These are phyloP conservation scores for Nycticryphes semicollaris DNA, from an alignment of 2,113 vertebrate species.

Conservation along the genomic window DNA sequence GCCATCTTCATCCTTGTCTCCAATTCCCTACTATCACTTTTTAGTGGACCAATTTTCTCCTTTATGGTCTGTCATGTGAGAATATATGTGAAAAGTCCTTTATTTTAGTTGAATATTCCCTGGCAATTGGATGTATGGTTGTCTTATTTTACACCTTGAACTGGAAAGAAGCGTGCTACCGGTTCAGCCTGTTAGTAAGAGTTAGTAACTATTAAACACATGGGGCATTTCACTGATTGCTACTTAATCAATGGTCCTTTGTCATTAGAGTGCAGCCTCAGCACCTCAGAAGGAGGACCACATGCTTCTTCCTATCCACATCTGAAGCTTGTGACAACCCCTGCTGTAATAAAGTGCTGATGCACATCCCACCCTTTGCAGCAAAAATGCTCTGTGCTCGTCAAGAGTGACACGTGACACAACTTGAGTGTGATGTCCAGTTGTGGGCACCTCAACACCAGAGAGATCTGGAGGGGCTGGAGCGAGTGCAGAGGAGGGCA, in stretches of 20 bases:
- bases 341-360: not conserved
- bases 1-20: conserved; percentile 1
- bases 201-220: not conserved
- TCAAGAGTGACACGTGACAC: not conserved
- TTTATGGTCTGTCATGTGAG: conserved; percentile 64
- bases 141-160: conserved; percentile 32
- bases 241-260: not conserved
- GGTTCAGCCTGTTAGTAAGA: not conserved
- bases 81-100: conserved; percentile 56
- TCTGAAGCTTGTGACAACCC: not conserved
- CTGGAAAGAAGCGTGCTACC: conserved; percentile 21
- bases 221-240: not conserved
- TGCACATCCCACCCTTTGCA: not conserved
- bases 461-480: too few relatives aligned
- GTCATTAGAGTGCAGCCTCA: not conserved
- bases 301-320: not conserved
- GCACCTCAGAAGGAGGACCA: not conserved
- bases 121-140: not conserved
- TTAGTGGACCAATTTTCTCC: conserved; percentile 73
- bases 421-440: too few relatives aligned
- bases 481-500: too few relatives aligned
- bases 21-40: conserved; percentile 58
- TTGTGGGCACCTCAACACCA: too few relatives aligned
- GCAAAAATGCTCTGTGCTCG: not conserved
- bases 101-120: conserved; percentile 37